Base-by-base conservation (phyloP, 2,888 invertebrate genomes). In the Ptychoptera albimana region DNA sequence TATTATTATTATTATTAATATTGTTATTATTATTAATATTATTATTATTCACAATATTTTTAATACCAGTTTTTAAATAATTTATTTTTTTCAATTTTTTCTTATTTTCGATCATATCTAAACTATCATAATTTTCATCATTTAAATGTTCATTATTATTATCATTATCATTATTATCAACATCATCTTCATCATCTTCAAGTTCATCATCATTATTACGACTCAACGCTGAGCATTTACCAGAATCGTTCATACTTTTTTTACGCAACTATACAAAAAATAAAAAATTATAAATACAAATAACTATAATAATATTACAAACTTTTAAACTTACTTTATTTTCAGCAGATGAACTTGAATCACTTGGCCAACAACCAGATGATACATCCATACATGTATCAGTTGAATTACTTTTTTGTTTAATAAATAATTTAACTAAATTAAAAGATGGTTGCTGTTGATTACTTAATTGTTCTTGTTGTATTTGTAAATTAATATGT, bases 401-500 rank as follows among this genome's bases (percentile, higher is more conserved):
- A 45, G 78, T 79, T 51, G 84, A 83, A 67, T 76, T 77, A 60
- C 85, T 86, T 61, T 86, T 86, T 59, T 88, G 88, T 62, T 88
- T 87, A 73, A 89, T 88, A 59, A 88, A 89, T 51, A 88, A 69
- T 63, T 84, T 84, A 37, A 89, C 84, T 57, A 89, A 73, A 64
- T 81, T 88, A 61, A 88, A 79, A 52, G 82, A 77, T 56, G 78
- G 78, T 50, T 15, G 39, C 5, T 30, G 42, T n/a, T 16, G 15
- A 23, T 35, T 42, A 42, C 47, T 44, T 16, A 39, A 44, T 37
- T 39, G 39, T 37, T 44, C 43, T 32, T 44, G 30, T 29, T 47
- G 47, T 36, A 45, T 32, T 23, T 23, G 23, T 23, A 23, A 23
- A 7, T 23, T 23, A 23, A 23, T 23, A 23, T 23, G 23, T 23